Percentiles rank a stretch among this genome's conserved stretches.
Evolutionary conservation across 2,113 vertebrate species (phyloP).

Genomic region (Lamprotornis superbus): DNA sequence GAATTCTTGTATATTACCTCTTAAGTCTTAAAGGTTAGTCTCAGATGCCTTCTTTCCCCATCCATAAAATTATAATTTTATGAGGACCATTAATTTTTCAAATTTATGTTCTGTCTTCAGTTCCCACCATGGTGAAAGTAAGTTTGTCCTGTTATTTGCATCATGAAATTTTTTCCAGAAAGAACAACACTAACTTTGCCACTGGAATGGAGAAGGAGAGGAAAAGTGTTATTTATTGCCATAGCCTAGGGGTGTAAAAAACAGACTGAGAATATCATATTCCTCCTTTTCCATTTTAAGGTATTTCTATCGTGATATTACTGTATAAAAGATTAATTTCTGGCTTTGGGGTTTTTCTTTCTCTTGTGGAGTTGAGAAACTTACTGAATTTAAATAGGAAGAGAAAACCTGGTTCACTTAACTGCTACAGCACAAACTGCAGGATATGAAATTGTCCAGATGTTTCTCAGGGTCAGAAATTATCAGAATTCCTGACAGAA

Average conservation of each 20-base stretch:
- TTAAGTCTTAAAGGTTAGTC: background rate
- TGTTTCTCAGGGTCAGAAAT: background rate
- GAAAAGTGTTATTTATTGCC: background rate
- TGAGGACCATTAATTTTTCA: constrained; percentile 12
- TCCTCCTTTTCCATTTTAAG: background rate
- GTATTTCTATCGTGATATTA: background rate
- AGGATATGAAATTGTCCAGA: background rate
- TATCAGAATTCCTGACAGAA: background rate
- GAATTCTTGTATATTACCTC: background rate
- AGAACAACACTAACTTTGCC: background rate
- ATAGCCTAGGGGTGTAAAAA: background rate
- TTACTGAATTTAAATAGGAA: constrained; percentile 6
- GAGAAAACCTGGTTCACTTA: background rate
- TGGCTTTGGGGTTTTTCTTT: background rate
- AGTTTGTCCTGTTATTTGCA: background rate
- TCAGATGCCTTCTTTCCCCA: background rate
- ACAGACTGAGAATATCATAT: background rate
- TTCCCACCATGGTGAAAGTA: background rate
- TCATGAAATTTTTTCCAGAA: background rate
- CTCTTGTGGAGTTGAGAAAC: background rate
- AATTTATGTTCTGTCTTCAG: background rate
- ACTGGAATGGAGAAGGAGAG: background rate
- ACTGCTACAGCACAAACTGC: background rate
- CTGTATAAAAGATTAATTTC: constrained; percentile 6
- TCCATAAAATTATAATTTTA: background rate